Percentiles rank a stretch among this genome's conserved stretches.
These are phyloP conservation scores for Ectropis grisescens DNA, from an alignment of 1,140 invertebrate genomes.

Conservation along the genomic window DNA sequence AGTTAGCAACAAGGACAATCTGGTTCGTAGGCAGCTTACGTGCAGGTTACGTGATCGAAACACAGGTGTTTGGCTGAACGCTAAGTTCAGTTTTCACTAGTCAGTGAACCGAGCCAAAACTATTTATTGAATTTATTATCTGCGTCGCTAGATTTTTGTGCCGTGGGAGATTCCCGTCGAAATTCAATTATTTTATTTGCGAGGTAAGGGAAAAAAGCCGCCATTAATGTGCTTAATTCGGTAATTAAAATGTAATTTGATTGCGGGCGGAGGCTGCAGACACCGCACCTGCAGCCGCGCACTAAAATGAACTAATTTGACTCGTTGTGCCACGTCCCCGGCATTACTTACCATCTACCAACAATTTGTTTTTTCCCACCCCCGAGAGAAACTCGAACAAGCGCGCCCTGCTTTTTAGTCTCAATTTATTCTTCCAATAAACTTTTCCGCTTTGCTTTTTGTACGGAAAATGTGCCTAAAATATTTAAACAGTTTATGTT, in stretches of 20 bases:
- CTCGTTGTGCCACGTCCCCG: slow-evolving; percentile 36
- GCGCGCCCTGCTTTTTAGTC: slow-evolving; percentile 42
- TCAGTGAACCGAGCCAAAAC: slow-evolving; percentile 28
- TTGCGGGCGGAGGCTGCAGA: slow-evolving; percentile 11
- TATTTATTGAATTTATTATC: slow-evolving; percentile 10
- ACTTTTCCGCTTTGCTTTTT: slow-evolving; percentile 41
- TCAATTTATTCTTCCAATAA: slow-evolving; percentile 55
- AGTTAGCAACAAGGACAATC: too few species aligned
- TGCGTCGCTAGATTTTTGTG: background rate
- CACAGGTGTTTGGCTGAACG: slow-evolving; percentile 42
- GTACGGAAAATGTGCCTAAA: slow-evolving; percentile 36
- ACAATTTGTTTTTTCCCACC: slow-evolving; percentile 49
- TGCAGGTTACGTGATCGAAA: slow-evolving; percentile 14
- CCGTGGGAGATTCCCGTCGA: background rate
- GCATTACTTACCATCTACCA: slow-evolving; percentile 48
- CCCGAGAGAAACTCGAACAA: slow-evolving; percentile 34
- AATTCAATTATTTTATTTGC: slow-evolving; percentile 14
- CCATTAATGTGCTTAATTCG: slow-evolving; percentile 22
- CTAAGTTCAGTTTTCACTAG: slow-evolving; percentile 25
- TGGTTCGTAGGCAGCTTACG: too few species aligned
- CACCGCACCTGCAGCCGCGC: slow-evolving; percentile 24
- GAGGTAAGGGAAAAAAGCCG: slow-evolving; percentile 9
- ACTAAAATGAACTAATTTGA: slow-evolving; percentile 47
- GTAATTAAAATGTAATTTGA: slow-evolving; percentile 28
- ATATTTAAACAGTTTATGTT: slow-evolving; percentile 51